Base-by-base conservation (phyloP, 2,797 vertebrate species). In the Atherinosoma microstoma region DNA sequence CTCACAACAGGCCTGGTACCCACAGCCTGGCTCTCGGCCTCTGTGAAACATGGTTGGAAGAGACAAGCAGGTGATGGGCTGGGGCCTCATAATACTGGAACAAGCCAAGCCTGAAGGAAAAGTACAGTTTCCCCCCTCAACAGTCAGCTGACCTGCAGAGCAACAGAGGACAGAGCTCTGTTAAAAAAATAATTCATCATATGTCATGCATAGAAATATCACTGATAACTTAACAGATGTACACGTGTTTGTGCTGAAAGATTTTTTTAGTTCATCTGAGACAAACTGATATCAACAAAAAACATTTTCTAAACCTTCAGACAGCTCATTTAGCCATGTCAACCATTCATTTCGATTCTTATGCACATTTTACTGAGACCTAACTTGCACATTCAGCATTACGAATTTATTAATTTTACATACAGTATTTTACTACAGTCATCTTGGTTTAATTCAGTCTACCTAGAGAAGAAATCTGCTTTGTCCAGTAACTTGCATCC, bases 401-500 rank as follows among this genome's bases (percentile, higher is more conserved):
- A 22, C 8, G 4, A 45, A 47, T 3, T 34, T 24, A 60, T 27
- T 27, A 24, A 35, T 60, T 9, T 1, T 56, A 61, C 34, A 36
- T 62, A 3, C n/a, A 40, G 59, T 13, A 58, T 6, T 77, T n/a
- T 66, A 57, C 51, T 8, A 20, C 15, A 30, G 36, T 27, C 24
- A 36, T 24, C 13, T 45, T 42, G 7, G 18, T 64, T 49, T 27
- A 53, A 13, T 2, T 30, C 3, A 12, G 27, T 75, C 27, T 92
- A 99, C 98, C 98, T 78, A 99, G 89, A 80, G 85, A 96, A 68
- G 98, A 96, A 76, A 99, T 94, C 76, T 98, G 96, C 86, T 98
- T 97, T 15, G 96, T 97, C 98, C 98, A 99, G 86, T 96, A 97
- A 84, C 97, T 97, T 16, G 97, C 96, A 78, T 99, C 98, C 98